Conservation (phyloP, 2,888 invertebrate genomes). For the Sinotaia quadrata region DNA sequence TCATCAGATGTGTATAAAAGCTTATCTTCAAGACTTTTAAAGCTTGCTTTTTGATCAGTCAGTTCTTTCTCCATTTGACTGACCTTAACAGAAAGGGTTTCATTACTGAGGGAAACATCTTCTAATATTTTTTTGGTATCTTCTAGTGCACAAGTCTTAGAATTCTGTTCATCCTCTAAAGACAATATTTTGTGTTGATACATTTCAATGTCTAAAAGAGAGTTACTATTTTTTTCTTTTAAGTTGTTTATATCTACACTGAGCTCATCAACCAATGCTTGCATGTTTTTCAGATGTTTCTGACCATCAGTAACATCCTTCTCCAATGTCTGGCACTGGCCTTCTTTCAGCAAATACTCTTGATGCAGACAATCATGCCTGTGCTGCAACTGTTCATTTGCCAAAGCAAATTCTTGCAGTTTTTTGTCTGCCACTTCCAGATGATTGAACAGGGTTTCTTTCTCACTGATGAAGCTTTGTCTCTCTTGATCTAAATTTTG, state of each 20-base stretch:
- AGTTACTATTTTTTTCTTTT: too few relatives aligned
- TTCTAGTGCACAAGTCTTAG: conserved; percentile 15
- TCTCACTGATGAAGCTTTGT: conserved; percentile 7
- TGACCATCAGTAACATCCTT: background rate
- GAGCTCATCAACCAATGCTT: background rate
- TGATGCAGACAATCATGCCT: background rate
- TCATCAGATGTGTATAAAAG: conserved; percentile 1
- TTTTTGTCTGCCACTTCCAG: conserved; percentile 12
- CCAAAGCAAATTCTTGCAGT: background rate
- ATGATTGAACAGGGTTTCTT: conserved; percentile 14
- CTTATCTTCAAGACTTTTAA: conserved; percentile 11
- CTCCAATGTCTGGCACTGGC: background rate
- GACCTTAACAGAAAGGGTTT: background rate
- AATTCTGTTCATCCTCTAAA: background rate
- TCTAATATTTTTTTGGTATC: conserved; percentile 7
- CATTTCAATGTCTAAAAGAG: too few relatives aligned
- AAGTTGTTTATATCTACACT: too few relatives aligned
- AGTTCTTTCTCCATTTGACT: conserved; percentile 2
- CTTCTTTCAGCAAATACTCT: background rate
- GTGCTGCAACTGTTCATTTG: background rate
- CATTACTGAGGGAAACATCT: conserved; percentile 11
- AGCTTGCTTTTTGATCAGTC: background rate
- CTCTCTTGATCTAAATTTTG: background rate
- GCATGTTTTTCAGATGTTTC: background rate
- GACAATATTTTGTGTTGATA: background rate